Base-by-base conservation (phyloP, 2,797 vertebrate genomes). In the Chelidonichthys spinosus region DNA sequence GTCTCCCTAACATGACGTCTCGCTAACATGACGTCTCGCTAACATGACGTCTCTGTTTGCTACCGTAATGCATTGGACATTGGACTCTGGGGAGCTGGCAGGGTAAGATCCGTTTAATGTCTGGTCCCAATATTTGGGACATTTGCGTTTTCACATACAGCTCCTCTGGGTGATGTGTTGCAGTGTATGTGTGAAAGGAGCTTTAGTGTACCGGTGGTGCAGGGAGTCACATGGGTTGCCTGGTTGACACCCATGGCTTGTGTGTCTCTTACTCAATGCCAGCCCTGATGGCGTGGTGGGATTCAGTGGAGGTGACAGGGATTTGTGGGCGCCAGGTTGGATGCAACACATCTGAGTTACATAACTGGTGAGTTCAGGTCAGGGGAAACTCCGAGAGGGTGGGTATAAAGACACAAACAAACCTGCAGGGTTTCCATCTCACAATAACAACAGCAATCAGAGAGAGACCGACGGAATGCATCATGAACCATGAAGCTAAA, bases 251-350 rank as follows among this genome's bases (percentile, higher is more conserved):
- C 69, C 54, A 9, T 56, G 64, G 11, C 37, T 58, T 64, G 46
- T 17, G 49, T 52, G 42, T 55, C 25, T 11, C 1, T 40, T 35
- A 76, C 69, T 55, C 0, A 46, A 53, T 59, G 72, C 53, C 43
- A 14, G 53, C 44, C 37, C 46, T 11, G 25, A 33, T 53, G 64
- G 72, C 66, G 67, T 35, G 4, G 0, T 67, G 76, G 82, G 74
- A 80, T 78, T 83, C 53, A 74, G 66, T 7, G 2, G 78, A 77
- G 82, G 75, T 69, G 78, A 52, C 4, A 37, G 78, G 76, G 78
- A 89, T 86, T 85, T 86, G 78, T 67, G 64, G 87, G 87, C 83
- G 76, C 84, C 82, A 76, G 65, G 43, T 71, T 71, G 82, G 80
- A 85, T 78, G 78, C 75, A 77, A 70, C 80, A 68, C 67, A 74